These are phyloP conservation scores for Anoplius nigerrimus DNA, from an alignment of 2,888 invertebrate species.

Conservation along the genomic window DNA sequence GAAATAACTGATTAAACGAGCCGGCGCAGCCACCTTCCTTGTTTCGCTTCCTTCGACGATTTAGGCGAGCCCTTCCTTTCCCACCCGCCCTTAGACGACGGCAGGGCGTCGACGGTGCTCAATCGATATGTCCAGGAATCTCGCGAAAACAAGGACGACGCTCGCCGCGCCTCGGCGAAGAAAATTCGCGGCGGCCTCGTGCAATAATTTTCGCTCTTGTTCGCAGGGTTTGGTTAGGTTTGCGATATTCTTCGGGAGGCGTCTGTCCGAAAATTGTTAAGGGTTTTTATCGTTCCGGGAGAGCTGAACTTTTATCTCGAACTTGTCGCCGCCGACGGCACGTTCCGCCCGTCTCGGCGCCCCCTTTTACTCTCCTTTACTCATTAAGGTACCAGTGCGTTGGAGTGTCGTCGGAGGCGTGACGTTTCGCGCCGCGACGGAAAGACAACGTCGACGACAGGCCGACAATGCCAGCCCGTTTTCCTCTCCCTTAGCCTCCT, in stretches of 20 bases:
- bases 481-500: too few relatives aligned
- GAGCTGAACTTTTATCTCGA: constrained; percentile 8
- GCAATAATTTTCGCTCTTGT: too few relatives aligned
- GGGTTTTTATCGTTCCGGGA: too few relatives aligned
- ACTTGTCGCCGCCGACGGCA: constrained; percentile 5
- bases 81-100: background rate
- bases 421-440: constrained; percentile 48
- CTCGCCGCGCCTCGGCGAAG: too few relatives aligned
- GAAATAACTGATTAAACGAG: constrained; percentile 48
- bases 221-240: too few relatives aligned
- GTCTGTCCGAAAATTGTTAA: too few relatives aligned
- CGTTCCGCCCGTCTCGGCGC: background rate
- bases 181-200: too few relatives aligned
- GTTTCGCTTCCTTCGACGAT: constrained; percentile 20
- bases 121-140: constrained; percentile 38
- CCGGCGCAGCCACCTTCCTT: constrained; percentile 27
- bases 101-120: constrained; percentile 5
- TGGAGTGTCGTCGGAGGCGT: constrained; percentile 44
- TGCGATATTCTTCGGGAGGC: too few relatives aligned
- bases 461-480: background rate
- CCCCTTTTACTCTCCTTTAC: constrained; percentile 15
- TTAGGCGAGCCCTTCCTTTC: background rate
- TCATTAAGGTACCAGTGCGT: constrained; percentile 47
- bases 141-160: constrained; percentile 21
- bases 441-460: constrained; percentile 37